phyloP scores from a whole-genome alignment of 2,113 vertebrate genomes.

The Chamaetylas fuelleborni region DNA sequence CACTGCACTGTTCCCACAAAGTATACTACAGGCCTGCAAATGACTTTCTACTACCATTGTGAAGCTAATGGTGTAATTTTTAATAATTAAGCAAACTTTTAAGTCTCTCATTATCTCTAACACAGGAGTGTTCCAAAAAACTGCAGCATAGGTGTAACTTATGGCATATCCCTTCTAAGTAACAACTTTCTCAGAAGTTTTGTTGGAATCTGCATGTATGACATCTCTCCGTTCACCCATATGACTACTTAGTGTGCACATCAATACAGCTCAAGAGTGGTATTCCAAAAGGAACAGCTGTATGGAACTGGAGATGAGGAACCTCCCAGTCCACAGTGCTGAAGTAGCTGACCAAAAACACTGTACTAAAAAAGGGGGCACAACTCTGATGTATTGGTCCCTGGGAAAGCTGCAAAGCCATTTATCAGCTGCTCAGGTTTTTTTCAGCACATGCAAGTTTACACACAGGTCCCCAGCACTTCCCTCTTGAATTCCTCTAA shows the following conservation, averaged over 20 bases:
- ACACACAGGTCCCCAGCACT: not conserved
- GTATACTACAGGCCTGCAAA: not conserved
- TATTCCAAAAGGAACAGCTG: not conserved
- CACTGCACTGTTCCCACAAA: not conserved
- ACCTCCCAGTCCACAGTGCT: not conserved
- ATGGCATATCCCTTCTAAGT: not conserved
- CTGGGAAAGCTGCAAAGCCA: not conserved
- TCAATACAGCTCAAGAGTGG: not conserved
- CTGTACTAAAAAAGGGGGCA: not conserved
- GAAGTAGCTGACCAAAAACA: not conserved
- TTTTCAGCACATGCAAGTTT: not conserved
- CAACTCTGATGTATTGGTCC: not conserved
- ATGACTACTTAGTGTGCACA: not conserved
- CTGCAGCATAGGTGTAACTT: not conserved
- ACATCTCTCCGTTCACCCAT: not conserved
- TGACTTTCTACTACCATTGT: not conserved
- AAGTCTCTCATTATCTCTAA: not conserved
- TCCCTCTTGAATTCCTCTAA: not conserved
- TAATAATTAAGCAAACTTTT: not conserved
- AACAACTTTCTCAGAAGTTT: not conserved
- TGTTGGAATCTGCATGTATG: not conserved
- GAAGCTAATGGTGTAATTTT: not conserved
- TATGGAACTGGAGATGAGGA: not conserved
- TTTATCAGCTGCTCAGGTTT: not conserved
- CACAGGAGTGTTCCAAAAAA: not conserved